Base-by-base conservation (phyloP, 2,113 vertebrate species). In the Desmodus rotundus region DNA sequence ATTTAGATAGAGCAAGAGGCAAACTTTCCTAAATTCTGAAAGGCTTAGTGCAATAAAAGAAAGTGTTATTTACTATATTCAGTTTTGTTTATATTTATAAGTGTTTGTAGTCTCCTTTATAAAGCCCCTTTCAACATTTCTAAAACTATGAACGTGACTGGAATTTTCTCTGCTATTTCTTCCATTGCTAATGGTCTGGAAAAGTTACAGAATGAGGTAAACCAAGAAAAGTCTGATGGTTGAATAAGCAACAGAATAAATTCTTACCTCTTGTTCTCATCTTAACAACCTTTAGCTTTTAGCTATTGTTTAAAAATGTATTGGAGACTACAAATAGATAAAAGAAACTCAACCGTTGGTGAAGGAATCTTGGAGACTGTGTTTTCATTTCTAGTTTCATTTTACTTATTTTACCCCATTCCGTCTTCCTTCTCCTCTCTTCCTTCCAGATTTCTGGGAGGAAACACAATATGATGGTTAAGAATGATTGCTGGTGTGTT, bases 231-330 rank as follows among this genome's bases (percentile, higher is more conserved):
- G 5, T 61, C 45, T 88, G 47, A 56, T 41, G 50, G 76, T 43
- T 77, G n/a, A 91, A 61, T 89, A 58, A 91, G 6, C 63, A 84
- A 45, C 20, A 82, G 80, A 70, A 88, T 87, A 68, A 11, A 93
- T 14, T 93, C 38, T 88, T 70, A 89, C 14, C 31, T 89, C 1
- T 72, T 89, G 0, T 24, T 81, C 20, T 76, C 10, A 65, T 36
- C 28, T 54, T 84, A 83, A 52, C 68, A 58, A 16, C 1, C 0
- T 47, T 80, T 78, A 65, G 31, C 31, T 93, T 92, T 73, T 90
- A 54, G 26, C 33, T 78, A 20, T 94, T 81, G 16, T 47, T 47
- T 47, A 76, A 74, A 43, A 93, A 74, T 45, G 8, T 50, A 8
- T 43, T 61, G 56, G 6, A 47, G 4, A 9, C 38, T 89, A 5